phyloP scores from a whole-genome alignment of 1,140 invertebrate genomes.

The Drosophila leontia region DNA sequence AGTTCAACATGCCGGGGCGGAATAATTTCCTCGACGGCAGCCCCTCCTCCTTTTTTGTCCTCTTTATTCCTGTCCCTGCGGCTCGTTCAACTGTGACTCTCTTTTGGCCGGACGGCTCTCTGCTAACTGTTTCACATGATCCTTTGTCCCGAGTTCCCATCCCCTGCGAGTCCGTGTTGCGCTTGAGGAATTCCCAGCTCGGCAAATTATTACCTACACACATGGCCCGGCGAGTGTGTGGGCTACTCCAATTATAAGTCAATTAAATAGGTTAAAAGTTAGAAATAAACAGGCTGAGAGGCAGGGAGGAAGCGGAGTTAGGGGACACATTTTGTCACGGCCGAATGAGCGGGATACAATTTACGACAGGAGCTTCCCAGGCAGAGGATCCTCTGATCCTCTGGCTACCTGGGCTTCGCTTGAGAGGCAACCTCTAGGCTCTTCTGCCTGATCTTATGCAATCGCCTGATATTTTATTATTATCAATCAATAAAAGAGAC shows the following conservation, averaged over 20 bases:
- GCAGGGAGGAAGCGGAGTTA: conserved; percentile 21
- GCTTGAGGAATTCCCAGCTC: conserved; percentile 75
- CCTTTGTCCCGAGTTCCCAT: conserved; percentile 53
- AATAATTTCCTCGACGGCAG: conserved; percentile 65
- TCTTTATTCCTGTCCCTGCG: conserved; percentile 13
- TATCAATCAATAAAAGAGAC: conserved; percentile 71
- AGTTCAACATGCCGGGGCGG: conserved; percentile 83
- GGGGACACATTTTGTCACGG: conserved; percentile 81
- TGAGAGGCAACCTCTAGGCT: not conserved
- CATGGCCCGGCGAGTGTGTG: conserved; percentile 63
- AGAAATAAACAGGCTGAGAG: conserved; percentile 58
- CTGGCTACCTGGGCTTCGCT: not conserved
- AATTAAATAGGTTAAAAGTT: conserved; percentile 84
- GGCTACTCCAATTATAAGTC: conserved; percentile 83
- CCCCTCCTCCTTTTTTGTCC: conserved; percentile 1
- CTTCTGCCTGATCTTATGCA: conserved; percentile 43
- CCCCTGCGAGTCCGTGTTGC: conserved; percentile 64
- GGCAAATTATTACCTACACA: conserved; percentile 83
- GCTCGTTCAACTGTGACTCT: conserved; percentile 74
- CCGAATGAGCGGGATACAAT: conserved; percentile 71
- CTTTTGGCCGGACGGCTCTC: conserved; percentile 26
- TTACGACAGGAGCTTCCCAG: conserved; percentile 50
- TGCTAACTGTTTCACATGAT: conserved; percentile 77
- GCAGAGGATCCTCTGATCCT: conserved; percentile 20
- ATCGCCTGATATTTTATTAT: conserved; percentile 56